Percentiles rank a stretch among this genome's conserved stretches.
Conservation (phyloP, 2,797 vertebrate genomes). For the Pterois miles region DNA sequence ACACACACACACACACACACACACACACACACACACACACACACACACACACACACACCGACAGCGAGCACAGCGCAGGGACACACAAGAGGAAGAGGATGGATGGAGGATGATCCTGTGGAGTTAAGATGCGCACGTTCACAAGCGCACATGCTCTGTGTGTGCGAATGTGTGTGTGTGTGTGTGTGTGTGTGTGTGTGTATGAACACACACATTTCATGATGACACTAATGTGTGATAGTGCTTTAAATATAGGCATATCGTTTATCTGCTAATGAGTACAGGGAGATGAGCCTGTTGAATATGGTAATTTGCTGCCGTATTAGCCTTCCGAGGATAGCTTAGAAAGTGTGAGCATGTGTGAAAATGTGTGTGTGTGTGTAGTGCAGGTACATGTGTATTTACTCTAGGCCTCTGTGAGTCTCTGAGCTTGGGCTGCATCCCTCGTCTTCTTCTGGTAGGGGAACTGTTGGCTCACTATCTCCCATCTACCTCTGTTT, state of each 20-base stretch:
- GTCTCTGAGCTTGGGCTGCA: conserved; percentile 52
- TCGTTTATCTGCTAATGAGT: conserved; percentile 95
- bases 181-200: conserved; percentile 13
- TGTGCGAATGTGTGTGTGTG: conserved; percentile 14
- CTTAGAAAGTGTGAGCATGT: conserved; percentile 75
- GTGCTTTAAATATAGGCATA: conserved; percentile 97
- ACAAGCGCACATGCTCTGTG: background rate
- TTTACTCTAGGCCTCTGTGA: conserved; percentile 73
- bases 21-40: conserved; percentile 13
- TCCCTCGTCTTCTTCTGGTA: conserved; percentile 43
- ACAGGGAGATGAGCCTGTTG: conserved; percentile 95
- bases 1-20: conserved; percentile 22
- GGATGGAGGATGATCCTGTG: conserved; percentile 76
- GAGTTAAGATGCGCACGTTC: conserved; percentile 53
- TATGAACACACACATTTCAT: conserved; percentile 49
- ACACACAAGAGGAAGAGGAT: conserved; percentile 44
- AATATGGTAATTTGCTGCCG: conserved; percentile 96
- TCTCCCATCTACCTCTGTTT: conserved; percentile 59
- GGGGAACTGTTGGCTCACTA: conserved; percentile 32
- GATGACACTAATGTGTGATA: conserved; percentile 87
- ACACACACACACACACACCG: conserved; percentile 26
- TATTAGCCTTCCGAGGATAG: conserved; percentile 94
- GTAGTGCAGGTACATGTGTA: conserved; percentile 30
- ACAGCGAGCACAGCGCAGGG: conserved; percentile 44
- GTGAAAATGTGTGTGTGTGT: conserved; percentile 24